Base-by-base conservation (phyloP, 1,140 invertebrate species). In the Hormaphis cornu region DNA sequence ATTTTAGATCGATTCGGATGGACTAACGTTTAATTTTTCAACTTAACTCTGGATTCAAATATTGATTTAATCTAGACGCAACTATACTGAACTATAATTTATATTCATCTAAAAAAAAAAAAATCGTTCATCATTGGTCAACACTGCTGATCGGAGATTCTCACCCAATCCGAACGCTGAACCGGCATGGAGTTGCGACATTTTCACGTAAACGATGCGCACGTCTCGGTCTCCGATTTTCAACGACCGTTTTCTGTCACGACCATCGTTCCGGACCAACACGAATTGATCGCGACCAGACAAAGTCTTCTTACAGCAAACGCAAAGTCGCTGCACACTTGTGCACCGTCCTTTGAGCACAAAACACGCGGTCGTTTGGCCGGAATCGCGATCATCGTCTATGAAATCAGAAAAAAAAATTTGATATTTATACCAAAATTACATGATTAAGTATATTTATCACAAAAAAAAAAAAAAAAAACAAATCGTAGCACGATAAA, bases 81-180 rank as follows among this genome's bases (percentile, higher is more conserved):
- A n/a, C n/a, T n/a, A n/a, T n/a, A n/a, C n/a, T 46, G 12, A 46
- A 10, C 42, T 46, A 46, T n/a, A 6, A 46, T 46, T 5, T 14
- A n/a, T 4, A 46, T n/a, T n/a, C 18, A 16, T n/a, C 6, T 8
- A 14, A 8, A 46, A 46, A n/a, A 10, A 46, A 10, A n/a, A 37
- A 37, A 37, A 37, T 37, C 14, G 18, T 46, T n/a, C 16, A n/a
- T 46, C 18, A n/a, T 46, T 37, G 14, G 14, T 37, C 18, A n/a
- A n/a, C 16, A n/a, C 12, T 10, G 12, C 42, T n/a, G 6, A n/a
- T 46, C 6, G 5, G 12, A n/a, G 7, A 7, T 40, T 14, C 26
- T 30, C 10, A 66, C 61, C 61, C 7, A 66, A 14, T 8, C 28
- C 18, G 14, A 66, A 66, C 18, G 50, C 61, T 8, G 61, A 66